A percentile compares a stretch with the other conserved stretches of the same genome.
phyloP scores from a whole-genome alignment of 2,888 invertebrate species.

The Chaitophorus viminalis region DNA sequence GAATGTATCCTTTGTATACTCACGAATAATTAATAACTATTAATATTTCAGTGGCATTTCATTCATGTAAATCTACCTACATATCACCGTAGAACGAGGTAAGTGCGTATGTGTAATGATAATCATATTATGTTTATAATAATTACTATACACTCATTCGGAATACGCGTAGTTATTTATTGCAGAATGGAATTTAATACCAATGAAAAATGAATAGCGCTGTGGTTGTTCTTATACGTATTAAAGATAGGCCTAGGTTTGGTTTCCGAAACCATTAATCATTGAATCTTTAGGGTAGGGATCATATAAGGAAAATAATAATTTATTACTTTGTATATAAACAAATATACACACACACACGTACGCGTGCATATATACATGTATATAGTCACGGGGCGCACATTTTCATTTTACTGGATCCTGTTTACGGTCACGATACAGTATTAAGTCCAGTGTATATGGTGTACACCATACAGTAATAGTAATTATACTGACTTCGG shows the following conservation, averaged over 20 bases:
- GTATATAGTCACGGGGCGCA: neutral
- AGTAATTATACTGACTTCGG: constrained; percentile 37
- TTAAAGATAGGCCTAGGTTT: constrained; percentile 22
- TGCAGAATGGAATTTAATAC: neutral
- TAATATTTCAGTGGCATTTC: neutral
- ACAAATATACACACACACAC: no score
- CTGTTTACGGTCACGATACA: neutral
- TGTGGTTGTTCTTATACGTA: constrained; percentile 11
- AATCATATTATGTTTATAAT: neutral
- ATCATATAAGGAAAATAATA: constrained; percentile 31
- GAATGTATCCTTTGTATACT: constrained; percentile 86
- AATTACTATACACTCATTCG: neutral
- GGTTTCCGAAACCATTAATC: constrained; percentile 28
- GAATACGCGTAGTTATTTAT: neutral
- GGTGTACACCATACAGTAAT: constrained; percentile 19
- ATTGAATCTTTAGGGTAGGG: constrained; percentile 16
- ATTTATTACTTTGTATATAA: constrained; percentile 43
- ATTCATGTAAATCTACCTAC: neutral
- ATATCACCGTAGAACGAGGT: neutral
- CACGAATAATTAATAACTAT: neutral
- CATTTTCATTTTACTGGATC: neutral
- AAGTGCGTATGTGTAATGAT: neutral
- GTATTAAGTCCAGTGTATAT: neutral
- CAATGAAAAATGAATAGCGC: constrained; percentile 2
- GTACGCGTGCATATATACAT: neutral